Percentiles rank a stretch among this genome's conserved stretches.
phyloP scores from a whole-genome alignment of 2,113 vertebrate genomes.

The Calidris pugnax region DNA sequence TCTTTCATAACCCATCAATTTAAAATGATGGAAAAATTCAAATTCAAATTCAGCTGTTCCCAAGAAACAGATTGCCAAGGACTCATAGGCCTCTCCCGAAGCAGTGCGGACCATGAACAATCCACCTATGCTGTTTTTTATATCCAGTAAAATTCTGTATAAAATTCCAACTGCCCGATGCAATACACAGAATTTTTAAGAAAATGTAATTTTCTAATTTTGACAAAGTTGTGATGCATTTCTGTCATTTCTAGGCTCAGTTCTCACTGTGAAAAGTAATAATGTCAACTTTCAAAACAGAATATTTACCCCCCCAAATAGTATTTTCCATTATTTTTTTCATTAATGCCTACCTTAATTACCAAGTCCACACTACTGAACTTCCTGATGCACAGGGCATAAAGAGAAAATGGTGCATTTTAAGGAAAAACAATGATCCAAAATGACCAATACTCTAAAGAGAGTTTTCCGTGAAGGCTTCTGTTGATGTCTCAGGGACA shows the following conservation, averaged over 20 bases:
- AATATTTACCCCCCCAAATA: not conserved
- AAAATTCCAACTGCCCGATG: constrained; percentile 37
- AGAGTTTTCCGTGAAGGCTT: not conserved
- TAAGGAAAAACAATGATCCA: not conserved
- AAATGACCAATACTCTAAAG: not conserved
- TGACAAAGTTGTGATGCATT: not conserved
- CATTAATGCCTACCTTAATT: not conserved
- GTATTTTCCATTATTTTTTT: not conserved
- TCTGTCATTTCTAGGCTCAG: not conserved
- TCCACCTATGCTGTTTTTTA: constrained; percentile 10
- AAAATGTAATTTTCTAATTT: not conserved
- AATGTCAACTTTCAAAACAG: not conserved
- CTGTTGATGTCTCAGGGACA: not conserved
- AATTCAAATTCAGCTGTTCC: not conserved
- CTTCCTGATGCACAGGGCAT: not conserved
- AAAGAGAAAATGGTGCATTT: not conserved
- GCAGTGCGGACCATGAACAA: not conserved
- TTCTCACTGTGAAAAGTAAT: not conserved
- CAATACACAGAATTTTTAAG: constrained; percentile 7
- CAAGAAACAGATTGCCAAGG: not conserved
- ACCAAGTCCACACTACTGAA: not conserved
- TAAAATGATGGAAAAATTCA: not conserved
- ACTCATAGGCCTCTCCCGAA: not conserved
- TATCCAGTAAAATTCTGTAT: constrained; percentile 3
- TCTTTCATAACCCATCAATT: not conserved